A percentile compares a stretch with the other conserved stretches of the same genome.
phyloP scores from a whole-genome alignment of 2,888 invertebrate species.

The Eupeodes luniger region DNA sequence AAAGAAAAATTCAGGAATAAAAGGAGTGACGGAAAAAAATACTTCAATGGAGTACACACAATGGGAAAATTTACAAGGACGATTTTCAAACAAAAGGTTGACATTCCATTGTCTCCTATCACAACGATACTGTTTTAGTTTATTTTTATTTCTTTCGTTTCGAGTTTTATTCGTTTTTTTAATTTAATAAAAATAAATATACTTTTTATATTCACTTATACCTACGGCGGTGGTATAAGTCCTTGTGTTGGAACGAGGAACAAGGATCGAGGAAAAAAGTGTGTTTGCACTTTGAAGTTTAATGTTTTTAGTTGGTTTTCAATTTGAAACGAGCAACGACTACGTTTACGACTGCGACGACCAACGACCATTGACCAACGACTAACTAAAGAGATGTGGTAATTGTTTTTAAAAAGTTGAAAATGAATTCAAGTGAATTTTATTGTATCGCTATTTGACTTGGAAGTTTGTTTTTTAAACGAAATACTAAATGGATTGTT shows the following conservation, averaged over 20 bases:
- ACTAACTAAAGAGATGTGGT: conserved; percentile 10
- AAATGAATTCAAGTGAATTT: conserved; percentile 10
- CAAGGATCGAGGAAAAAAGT: background rate
- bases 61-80: conserved; percentile 43
- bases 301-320: conserved; percentile 38
- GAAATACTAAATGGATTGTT: background rate
- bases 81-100: conserved; percentile 57
- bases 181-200: conserved; percentile 77
- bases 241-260: too few species aligned
- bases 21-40: background rate
- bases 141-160: background rate
- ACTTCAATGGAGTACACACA: conserved; percentile 34
- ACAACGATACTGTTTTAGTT: conserved; percentile 20
- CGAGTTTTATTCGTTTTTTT: conserved; percentile 77
- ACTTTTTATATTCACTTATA: conserved; percentile 12
- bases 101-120: conserved; percentile 49
- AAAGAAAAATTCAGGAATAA: background rate
- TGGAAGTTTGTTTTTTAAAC: background rate
- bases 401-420: conserved; percentile 26
- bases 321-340: conserved; percentile 10
- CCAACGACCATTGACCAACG: too few species aligned
- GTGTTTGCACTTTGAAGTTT: conserved; percentile 39
- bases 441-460: background rate
- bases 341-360: too few species aligned
- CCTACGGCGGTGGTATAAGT: too few species aligned